A percentile compares a stretch with the other conserved stretches of the same genome.
phyloP scores from a whole-genome alignment of 2,888 invertebrate genomes.

The Hirtodrosophila cameraria region DNA sequence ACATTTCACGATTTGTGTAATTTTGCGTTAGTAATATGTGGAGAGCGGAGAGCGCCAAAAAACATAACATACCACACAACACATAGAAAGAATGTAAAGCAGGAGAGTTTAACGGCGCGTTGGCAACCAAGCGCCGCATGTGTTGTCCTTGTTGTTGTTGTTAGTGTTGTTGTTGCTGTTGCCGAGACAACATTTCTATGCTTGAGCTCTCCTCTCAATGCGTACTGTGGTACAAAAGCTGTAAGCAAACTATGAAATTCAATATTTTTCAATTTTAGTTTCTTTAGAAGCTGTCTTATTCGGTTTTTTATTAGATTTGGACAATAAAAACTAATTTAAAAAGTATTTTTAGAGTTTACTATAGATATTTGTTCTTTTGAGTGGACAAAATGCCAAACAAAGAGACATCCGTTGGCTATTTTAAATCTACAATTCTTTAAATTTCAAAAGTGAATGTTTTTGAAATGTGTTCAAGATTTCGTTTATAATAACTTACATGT shows the following conservation, averaged over 20 bases:
- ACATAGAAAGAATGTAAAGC: constrained; percentile 12
- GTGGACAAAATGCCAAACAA: no score
- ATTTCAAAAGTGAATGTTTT: no score
- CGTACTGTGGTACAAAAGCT: constrained; percentile 21
- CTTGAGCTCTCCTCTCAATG: constrained; percentile 14
- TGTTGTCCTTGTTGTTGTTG: constrained; percentile 33
- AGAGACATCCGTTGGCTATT: no score
- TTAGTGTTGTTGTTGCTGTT: constrained; percentile 5
- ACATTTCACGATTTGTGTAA: constrained; percentile 60
- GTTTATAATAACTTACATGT: no score
- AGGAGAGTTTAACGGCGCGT: constrained; percentile 34
- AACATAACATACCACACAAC: constrained; percentile 18
- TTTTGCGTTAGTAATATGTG: constrained; percentile 56
- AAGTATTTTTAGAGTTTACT: no score
- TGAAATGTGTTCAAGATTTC: no score
- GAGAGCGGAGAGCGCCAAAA: constrained; percentile 45
- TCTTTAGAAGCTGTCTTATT: no score
- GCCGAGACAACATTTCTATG: constrained; percentile 23
- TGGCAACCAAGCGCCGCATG: constrained; percentile 45
- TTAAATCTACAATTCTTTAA: no score
- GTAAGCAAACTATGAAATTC: neutral
- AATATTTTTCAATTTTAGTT: no score
- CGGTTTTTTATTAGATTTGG: no score
- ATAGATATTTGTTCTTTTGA: no score
- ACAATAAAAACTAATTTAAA: no score